Evolutionary conservation across 2,888 invertebrate genomes (phyloP).

Genomic region (Dascillus cervinus): DNA sequence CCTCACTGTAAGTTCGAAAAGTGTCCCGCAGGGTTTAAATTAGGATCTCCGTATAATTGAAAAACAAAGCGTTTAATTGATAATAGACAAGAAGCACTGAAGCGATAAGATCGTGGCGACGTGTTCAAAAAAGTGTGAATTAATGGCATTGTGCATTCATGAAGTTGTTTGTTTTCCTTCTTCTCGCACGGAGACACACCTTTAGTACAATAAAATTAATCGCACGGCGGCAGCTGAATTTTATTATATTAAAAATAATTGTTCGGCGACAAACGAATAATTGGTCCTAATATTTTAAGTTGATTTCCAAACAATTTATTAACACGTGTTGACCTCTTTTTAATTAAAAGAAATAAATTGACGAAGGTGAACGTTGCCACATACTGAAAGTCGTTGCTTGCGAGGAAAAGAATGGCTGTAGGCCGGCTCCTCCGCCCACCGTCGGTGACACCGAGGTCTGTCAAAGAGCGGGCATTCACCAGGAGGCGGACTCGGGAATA

Average conservation of each 20-base stretch:
- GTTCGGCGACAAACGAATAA: conserved; percentile 13
- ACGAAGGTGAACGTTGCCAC: conserved; percentile 9
- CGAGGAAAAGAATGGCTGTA: conserved; percentile 18
- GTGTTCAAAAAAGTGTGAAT: conserved; percentile 22
- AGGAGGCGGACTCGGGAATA: conserved; percentile 18
- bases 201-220: conserved; percentile 15
- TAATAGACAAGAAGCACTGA: conserved; percentile 11
- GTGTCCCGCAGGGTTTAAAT: conserved; percentile 12
- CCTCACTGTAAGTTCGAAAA: conserved; percentile 9
- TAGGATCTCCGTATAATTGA: conserved; percentile 13
- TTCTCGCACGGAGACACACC: conserved; percentile 14
- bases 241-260: conserved; percentile 12
- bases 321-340: conserved; percentile 15
- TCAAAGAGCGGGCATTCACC: conserved; percentile 20
- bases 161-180: conserved; percentile 19
- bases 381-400: conserved; percentile 9
- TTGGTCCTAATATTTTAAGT: conserved; percentile 7
- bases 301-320: conserved; percentile 13
- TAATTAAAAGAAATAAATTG: conserved; percentile 16
- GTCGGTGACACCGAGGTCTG: conserved; percentile 22
- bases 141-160: conserved; percentile 19
- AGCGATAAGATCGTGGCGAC: conserved; percentile 21
- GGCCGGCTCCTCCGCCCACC: conserved; percentile 22
- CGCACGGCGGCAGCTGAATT: conserved; percentile 2
- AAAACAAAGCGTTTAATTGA: conserved; percentile 17